Percentiles rank a stretch among this genome's conserved stretches.
Evolutionary conservation across 2,888 invertebrate species (phyloP).

Genomic region (Subacronicta megacephala): DNA sequence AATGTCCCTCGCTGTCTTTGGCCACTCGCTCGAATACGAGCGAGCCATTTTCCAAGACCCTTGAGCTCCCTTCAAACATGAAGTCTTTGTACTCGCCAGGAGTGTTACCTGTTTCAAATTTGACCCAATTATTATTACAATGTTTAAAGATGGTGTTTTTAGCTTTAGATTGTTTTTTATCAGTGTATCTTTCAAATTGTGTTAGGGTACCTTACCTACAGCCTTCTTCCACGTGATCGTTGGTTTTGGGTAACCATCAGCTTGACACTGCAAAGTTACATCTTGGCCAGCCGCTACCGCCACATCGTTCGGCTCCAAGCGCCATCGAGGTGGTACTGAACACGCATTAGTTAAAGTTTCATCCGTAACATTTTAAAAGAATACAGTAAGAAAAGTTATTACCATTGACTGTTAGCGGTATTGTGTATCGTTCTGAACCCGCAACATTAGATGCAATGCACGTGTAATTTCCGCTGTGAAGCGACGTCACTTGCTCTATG

Average conservation of each 20-base stretch:
- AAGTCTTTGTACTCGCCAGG: slow-evolving; percentile 95
- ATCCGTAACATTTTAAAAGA: not conserved
- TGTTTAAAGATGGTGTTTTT: slow-evolving; percentile 38
- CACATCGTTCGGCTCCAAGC: slow-evolving; percentile 95
- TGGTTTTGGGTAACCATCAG: slow-evolving; percentile 97
- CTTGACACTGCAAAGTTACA: slow-evolving; percentile 96
- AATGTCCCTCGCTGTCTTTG: slow-evolving; percentile 96
- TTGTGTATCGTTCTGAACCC: slow-evolving; percentile 93
- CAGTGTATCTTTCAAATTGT: too few relatives aligned
- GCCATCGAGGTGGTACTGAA: slow-evolving; percentile 96
- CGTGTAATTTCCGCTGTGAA: slow-evolving; percentile 97
- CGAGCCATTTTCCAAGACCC: slow-evolving; percentile 95
- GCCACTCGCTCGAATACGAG: slow-evolving; percentile 94
- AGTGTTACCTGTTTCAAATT: slow-evolving; percentile 85
- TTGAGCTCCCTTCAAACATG: slow-evolving; percentile 93
- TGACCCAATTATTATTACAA: slow-evolving; percentile 47
- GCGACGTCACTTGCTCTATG: slow-evolving; percentile 95
- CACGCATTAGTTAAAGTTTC: not conserved
- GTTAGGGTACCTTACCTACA: slow-evolving; percentile 94
- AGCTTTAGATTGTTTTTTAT: slow-evolving; percentile 11
- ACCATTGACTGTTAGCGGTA: slow-evolving; percentile 95
- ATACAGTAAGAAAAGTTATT: slow-evolving; percentile 56
- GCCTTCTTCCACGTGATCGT: slow-evolving; percentile 97
- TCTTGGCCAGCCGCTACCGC: slow-evolving; percentile 95
- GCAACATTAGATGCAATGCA: slow-evolving; percentile 97